A percentile compares a stretch with the other conserved stretches of the same genome.
Conservation (phyloP, 2,888 invertebrate species). For the Drosophila vallismaia region DNA sequence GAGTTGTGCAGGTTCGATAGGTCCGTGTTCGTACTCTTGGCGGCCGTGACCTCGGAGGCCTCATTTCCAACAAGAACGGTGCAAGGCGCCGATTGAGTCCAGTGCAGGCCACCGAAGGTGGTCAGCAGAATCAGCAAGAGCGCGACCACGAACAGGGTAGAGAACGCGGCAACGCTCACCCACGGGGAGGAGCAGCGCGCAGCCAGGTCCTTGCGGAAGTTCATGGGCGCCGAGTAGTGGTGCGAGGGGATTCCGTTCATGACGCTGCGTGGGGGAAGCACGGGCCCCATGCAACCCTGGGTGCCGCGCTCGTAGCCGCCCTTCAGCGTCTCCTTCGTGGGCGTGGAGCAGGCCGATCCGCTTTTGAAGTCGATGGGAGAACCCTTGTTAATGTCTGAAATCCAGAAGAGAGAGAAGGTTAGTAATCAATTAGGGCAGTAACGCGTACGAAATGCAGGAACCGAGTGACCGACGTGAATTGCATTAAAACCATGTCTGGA, state of each 20-base stretch:
- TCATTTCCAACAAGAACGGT: conserved; percentile 93
- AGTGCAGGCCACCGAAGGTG: conserved; percentile 92
- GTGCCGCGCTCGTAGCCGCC: conserved; percentile 86
- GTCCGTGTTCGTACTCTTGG: conserved; percentile 88
- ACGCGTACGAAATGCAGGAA: conserved; percentile 9
- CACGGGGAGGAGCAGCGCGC: conserved; percentile 96
- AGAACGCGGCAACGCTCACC: conserved; percentile 94
- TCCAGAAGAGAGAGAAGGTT: conserved; percentile 27
- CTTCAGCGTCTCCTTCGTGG: conserved; percentile 89
- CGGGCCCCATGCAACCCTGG: conserved; percentile 88
- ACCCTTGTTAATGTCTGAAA: conserved; percentile 94
- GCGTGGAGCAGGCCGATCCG: conserved; percentile 93
- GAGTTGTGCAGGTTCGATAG: conserved; percentile 89
- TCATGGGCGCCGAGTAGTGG: conserved; percentile 92
- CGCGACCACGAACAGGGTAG: conserved; percentile 92
- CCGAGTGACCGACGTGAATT: conserved; percentile 1
- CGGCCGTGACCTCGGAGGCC: conserved; percentile 88
- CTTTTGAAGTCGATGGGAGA: conserved; percentile 95
- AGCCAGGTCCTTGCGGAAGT: conserved; percentile 93
- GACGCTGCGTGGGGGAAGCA: conserved; percentile 88
- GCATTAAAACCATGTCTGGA: conserved; percentile 18
- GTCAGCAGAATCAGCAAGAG: conserved; percentile 94
- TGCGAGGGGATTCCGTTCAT: conserved; percentile 86
- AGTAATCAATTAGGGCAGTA: conserved; percentile 41
- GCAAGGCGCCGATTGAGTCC: conserved; percentile 93